Base-by-base conservation (phyloP, 2,888 invertebrate genomes). In the Tolmerus cingulatus region DNA sequence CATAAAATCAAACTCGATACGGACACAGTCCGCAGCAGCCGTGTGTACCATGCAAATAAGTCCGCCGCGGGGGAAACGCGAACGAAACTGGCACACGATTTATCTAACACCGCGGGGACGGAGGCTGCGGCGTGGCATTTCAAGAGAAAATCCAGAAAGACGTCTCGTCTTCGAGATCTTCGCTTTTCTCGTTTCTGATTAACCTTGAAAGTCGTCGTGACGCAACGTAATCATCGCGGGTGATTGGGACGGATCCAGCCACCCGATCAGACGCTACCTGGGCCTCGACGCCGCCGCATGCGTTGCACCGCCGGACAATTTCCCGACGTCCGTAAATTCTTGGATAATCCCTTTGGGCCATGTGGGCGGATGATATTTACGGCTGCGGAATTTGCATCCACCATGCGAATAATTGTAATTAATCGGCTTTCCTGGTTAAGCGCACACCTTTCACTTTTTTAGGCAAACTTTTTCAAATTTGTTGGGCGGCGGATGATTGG, bases 21-120 rank as follows among this genome's bases (percentile, higher is more conserved):
- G 78, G 40, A 78, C 40, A 43, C 78, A 19, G 43, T 78, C 43
- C 40, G 78, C 19, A 66, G 66, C 66, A 16, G 40, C 43, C 43
- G 19, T 78, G 78, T 78, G 37, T 78, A 43, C 78, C 78, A 78
- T 78, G 78, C 78, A 78, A 78, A 78, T 78, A 78, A 78, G 78
- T 16, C 23, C 27, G 23, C 23, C 78, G 66, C 23, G 78, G 43
- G 19, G 78, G 43, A 78, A 78, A 78, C 46, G 43, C 37, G 12
- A 23, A 78, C 78, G 12, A 78, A 78, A 78, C 78, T 78, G 14
- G 78, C 43, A 78, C 78, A 78, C 37, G 27, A 78, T 78, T 78
- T 78, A 78, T 78, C 43, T 78, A 78, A 78, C 5, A 43, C 23
- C 0, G n/a, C 40, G 37, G n/a, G 43, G 43, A 23, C 78, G 43